Evolutionary conservation across 2,888 invertebrate species (phyloP).

Genomic region (Epinotia bilunana): DNA sequence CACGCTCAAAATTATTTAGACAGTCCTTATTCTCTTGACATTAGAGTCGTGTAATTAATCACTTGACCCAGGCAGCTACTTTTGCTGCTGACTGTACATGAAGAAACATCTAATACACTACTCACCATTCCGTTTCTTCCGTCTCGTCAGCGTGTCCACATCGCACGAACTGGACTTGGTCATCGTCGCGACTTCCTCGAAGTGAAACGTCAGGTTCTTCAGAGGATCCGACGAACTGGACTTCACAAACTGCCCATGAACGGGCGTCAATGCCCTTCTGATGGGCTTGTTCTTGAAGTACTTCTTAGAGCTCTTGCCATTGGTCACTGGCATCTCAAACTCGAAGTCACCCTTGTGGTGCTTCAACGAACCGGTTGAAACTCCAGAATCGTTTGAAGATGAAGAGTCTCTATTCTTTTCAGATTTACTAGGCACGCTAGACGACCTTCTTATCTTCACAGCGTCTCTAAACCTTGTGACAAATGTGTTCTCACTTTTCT

Average conservation of each 20-base stretch:
- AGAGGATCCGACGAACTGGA: slow-evolving; percentile 87
- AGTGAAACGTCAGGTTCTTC: slow-evolving; percentile 86
- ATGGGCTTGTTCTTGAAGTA: slow-evolving; percentile 77
- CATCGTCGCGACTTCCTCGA: slow-evolving; percentile 85
- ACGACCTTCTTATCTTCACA: slow-evolving; percentile 87
- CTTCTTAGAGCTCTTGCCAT: slow-evolving; percentile 77
- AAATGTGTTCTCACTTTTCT: slow-evolving; percentile 74
- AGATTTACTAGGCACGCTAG: slow-evolving; percentile 88
- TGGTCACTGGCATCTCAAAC: slow-evolving; percentile 83
- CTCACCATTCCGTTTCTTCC: slow-evolving; percentile 76
- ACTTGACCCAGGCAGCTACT: no score
- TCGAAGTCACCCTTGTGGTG: slow-evolving; percentile 86
- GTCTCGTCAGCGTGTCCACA: slow-evolving; percentile 85
- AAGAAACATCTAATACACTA: slow-evolving; percentile 6
- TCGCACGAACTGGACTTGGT: slow-evolving; percentile 86
- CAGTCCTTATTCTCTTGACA: no score
- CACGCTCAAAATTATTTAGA: no score
- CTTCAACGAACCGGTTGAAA: slow-evolving; percentile 87
- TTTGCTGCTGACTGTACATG: no score
- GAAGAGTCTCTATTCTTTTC: slow-evolving; percentile 88
- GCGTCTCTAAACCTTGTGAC: slow-evolving; percentile 80
- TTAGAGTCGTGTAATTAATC: no score
- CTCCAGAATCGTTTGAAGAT: slow-evolving; percentile 89
- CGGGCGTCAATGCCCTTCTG: slow-evolving; percentile 73
- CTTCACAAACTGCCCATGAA: slow-evolving; percentile 84